Percentiles rank a stretch among this genome's conserved stretches.
Conservation (phyloP, 37 sponge, comb jelly and placozoan genomes). For the Ianthella basta region DNA sequence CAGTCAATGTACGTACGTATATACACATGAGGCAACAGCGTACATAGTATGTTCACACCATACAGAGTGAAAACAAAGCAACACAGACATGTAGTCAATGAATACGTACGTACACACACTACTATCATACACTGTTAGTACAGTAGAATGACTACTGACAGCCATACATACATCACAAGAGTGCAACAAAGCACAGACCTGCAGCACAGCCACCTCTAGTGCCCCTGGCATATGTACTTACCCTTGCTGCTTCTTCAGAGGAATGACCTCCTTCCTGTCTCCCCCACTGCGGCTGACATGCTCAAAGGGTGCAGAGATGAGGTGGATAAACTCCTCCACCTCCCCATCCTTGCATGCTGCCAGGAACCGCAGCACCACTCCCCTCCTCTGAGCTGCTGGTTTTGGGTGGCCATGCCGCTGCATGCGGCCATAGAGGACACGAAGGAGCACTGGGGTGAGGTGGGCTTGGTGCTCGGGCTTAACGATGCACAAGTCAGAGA, state of each 20-base stretch:
- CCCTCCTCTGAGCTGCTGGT: constrained; percentile 54
- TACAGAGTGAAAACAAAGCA: too few relatives aligned
- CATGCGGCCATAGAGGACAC: constrained; percentile 82
- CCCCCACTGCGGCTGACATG: not conserved
- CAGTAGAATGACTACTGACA: not conserved
- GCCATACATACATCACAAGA: not conserved
- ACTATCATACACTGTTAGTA: too few relatives aligned
- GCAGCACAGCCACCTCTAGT: too few relatives aligned
- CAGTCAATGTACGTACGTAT: not conserved
- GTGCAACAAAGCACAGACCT: not conserved
- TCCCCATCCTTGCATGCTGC: constrained; percentile 59
- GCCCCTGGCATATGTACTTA: constrained; percentile 8
- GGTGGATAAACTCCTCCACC: constrained; percentile 54
- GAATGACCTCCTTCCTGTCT: constrained; percentile 48
- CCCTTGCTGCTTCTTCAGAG: constrained; percentile 81
- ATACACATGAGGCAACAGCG: too few relatives aligned
- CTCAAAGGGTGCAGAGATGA: constrained; percentile 57
- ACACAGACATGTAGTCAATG: too few relatives aligned
- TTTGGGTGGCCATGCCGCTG: constrained; percentile 41
- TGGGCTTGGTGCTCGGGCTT: constrained; percentile 57
- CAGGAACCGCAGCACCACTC: constrained; percentile 69
- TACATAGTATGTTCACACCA: too few relatives aligned
- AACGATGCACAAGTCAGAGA: constrained; percentile 54
- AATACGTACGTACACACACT: too few relatives aligned
- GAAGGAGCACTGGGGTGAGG: constrained; percentile 69